Percentiles rank a stretch among this genome's conserved stretches.
Evolutionary conservation across 2,797 vertebrate genomes (phyloP).

Genomic region (Eidolon dupreanum): DNA sequence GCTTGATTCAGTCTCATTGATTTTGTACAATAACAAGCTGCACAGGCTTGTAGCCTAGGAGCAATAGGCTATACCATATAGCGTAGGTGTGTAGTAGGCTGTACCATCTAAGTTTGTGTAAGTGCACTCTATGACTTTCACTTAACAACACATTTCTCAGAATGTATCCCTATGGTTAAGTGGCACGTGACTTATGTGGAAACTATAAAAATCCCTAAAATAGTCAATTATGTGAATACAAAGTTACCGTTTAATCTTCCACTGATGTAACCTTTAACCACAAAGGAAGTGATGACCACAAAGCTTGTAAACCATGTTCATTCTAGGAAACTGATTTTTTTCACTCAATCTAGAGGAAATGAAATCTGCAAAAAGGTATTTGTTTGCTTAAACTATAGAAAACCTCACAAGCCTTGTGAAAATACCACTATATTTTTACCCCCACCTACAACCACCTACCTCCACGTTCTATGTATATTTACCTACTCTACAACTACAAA

Average conservation of each 20-base stretch:
- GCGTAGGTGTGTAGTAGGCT: background rate
- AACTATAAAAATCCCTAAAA: background rate
- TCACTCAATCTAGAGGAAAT: constrained; percentile 2
- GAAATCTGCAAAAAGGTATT: background rate
- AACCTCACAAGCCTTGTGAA: background rate
- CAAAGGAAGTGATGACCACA: constrained; percentile 5
- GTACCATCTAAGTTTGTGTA: background rate
- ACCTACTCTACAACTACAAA: background rate
- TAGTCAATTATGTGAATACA: background rate
- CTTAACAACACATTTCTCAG: background rate
- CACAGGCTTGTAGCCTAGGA: background rate
- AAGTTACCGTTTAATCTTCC: background rate
- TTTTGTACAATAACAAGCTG: background rate
- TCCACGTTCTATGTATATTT: background rate
- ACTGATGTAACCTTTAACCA: constrained; percentile 3
- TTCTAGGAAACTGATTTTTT: constrained; percentile 25
- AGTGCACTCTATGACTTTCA: background rate
- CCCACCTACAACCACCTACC: background rate
- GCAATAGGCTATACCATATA: background rate
- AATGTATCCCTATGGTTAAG: background rate
- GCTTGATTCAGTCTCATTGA: too few relatives aligned
- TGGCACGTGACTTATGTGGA: background rate
- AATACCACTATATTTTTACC: background rate
- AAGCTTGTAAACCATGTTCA: background rate
- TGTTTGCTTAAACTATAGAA: constrained; percentile 28